A percentile compares a stretch with the other conserved stretches of the same genome.
Evolutionary conservation across 1,140 invertebrate genomes (phyloP).

Genomic region (Augochlora pura): DNA sequence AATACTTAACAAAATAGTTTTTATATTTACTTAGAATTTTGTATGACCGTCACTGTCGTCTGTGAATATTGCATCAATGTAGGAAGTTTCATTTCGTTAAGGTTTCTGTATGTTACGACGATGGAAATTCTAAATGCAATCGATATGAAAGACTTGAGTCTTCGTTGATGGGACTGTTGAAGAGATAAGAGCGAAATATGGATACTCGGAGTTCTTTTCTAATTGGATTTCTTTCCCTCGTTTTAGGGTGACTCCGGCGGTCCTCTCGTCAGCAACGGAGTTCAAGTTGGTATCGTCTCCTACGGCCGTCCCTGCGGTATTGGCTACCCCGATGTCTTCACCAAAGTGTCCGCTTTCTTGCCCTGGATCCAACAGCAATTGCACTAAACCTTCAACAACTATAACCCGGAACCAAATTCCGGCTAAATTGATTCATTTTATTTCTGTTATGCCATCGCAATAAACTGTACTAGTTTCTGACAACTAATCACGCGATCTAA

Average conservation of each 20-base stretch:
- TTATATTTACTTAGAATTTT: no score
- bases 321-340: constrained; percentile 82
- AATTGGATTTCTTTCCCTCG: neutral
- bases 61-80: no score
- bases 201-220: no score
- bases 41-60: no score
- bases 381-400: neutral
- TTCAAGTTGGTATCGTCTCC: constrained; percentile 82
- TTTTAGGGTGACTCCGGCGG: constrained; percentile 73
- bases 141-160: no score
- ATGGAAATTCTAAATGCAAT: no score
- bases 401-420: neutral
- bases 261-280: constrained; percentile 71
- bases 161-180: no score
- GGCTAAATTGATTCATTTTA: neutral
- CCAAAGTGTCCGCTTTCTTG: constrained; percentile 75
- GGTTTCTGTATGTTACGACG: no score
- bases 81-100: no score
- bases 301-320: constrained; percentile 84
- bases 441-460: neutral
- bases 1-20: no score
- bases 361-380: constrained; percentile 69
- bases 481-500: neutral
- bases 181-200: no score
- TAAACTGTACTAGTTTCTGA: neutral